Evolutionary conservation across 2,113 vertebrate genomes (phyloP), one percentile per base, ranked within the genome.

Genomic region (Istiophorus platypterus): DNA sequence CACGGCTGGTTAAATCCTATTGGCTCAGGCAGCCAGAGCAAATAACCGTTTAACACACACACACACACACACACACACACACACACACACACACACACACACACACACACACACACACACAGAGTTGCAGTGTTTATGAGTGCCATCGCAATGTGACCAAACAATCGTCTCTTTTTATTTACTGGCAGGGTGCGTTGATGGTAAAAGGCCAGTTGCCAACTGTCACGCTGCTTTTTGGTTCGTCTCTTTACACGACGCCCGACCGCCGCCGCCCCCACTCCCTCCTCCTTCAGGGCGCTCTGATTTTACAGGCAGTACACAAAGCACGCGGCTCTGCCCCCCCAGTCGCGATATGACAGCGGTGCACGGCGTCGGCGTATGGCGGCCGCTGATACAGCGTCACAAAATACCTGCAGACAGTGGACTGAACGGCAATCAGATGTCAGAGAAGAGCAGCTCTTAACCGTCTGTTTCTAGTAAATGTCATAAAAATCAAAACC

Each of bases 21-120:
- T 93, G 89, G 90, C 84, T 93, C 91, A 91, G 92, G 87, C 89
- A 91, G 90, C 74, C 56, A 82, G 63, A 91, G 89, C 91, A 92
- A 94, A 93, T 89, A 93, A 75, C 78, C 72, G 12, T 91, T 93
- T 91, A 91, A 92, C 85, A 85, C 74, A 82, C 73, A 34, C 66
- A 62, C 80, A n/a, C n/a, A n/a, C n/a, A n/a, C n/a, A n/a, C n/a
- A n/a, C n/a, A n/a, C n/a, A n/a, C n/a, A n/a, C n/a, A n/a, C n/a
- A n/a, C n/a, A n/a, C n/a, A n/a, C n/a, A n/a, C n/a, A n/a, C n/a
- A n/a, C n/a, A n/a, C n/a, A n/a, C n/a, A n/a, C n/a, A n/a, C n/a
- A n/a, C n/a, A n/a, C n/a, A n/a, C n/a, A n/a, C n/a, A n/a, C n/a
- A n/a, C n/a, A n/a, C n/a, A n/a, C n/a, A n/a, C n/a, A n/a, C n/a